Evolutionary conservation across 2,888 invertebrate species (phyloP), one percentile per base, ranked within the genome.

Genomic region (Xanthia togata): DNA sequence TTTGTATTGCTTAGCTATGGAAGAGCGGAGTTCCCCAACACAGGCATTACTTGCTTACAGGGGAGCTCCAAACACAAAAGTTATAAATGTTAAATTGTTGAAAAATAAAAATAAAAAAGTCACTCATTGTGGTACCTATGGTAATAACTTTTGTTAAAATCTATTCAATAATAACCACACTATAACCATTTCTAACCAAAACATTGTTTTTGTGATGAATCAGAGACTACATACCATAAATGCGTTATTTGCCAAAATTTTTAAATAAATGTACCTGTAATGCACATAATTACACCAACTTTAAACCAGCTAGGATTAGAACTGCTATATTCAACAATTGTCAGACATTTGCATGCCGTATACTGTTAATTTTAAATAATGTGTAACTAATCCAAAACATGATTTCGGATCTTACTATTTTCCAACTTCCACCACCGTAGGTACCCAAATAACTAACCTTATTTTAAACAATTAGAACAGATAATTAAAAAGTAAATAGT

Each of bases 401-500:
- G 23, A 47, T 69, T 26, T 35, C 0, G 2, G 35, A 47, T 14
- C 20, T 14, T 8, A 11, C 1, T 26, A 38, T 20, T 59, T 47
- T 38, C 9, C 1, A 23, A 17, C 23, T 20, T 20, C 35, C 6
- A 35, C 4, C 0, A 0, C 20, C 0, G 0, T 35, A 26, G 50
- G 50, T 20, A 50, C 8, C 23, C 14, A 59, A 53, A 35, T 20
- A 59, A 38, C n/a, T 57, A 73, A 68, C n/a, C 44, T 64, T 63
- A 50, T 57, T 60, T 50, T 9, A 60, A 68, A 73, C 31, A 63
- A 44, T 71, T 55, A 55, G 38, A 53, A 67, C 23, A 65, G 20
- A 63, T 50, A 67, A 73, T 76, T 75, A 64, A 44, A 75, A 63
- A 70, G 31, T 44, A 67, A 55, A 31, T 35, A 4, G 20, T 31